Evolutionary conservation across 1,140 invertebrate species (phyloP), one percentile per base, ranked within the genome.

Genomic region (Zaprionus ornatus): DNA sequence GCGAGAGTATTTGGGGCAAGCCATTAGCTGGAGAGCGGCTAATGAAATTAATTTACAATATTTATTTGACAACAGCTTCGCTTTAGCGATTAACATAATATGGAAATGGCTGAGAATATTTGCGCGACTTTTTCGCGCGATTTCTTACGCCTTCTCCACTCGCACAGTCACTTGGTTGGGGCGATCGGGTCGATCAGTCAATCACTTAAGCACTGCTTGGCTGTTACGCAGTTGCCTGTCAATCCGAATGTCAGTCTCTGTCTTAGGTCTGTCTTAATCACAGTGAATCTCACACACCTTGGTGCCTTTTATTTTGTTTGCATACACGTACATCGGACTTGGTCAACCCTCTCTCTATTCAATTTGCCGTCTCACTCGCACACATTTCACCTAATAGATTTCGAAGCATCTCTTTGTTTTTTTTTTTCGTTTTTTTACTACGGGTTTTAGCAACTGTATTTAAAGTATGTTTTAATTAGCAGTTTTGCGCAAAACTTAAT

Each of bases 251-350:
- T 37, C 64, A 67, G 13, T 40, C 54, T 42, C 55, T 23, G 35
- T 32, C 45, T 3, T 32, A 37, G 23, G 7, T 67, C 64, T 71
- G 54, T 61, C 54, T 68, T 75, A 74, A 78, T 74, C 55, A 52
- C 77, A 57, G 80, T 85, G 69, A 85, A 81, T 50, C 81, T 78
- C 79, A 82, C 85, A 81, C 71, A 82, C 69, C 82, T 85, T 86
- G 74, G 52, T 15, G 40, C 60, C 64, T 74, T 82, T 60, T 25
- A 48, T 65, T 29, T 70, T 86, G 70, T 82, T 86, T 86, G 81
- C 77, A 84, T 85, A 68, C 73, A 84, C 56, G 61, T 56, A 52
- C 13, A 52, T 74, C 48, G 27, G 64, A 77, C 74, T 83, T 84
- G 81, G 64, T 71, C 80, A 84, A 83, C 62, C 48, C 45, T 61